Conservation (phyloP, 2,888 invertebrate genomes). For the Macroteleia sp. region DNA sequence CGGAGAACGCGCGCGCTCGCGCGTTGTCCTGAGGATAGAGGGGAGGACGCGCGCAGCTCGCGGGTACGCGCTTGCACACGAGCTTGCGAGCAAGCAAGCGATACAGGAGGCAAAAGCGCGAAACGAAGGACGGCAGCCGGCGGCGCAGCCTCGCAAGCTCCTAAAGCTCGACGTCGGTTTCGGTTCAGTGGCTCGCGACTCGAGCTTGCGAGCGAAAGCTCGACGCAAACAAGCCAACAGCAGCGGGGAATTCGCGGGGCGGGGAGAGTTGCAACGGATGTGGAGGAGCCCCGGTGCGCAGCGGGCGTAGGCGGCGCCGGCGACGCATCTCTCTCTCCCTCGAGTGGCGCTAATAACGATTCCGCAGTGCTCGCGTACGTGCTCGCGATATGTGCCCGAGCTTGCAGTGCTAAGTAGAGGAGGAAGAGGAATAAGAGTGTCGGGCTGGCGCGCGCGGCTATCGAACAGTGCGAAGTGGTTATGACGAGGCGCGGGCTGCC, state of each 20-base stretch:
- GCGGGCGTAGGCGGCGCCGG: constrained; percentile 63
- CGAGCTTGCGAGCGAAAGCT: constrained; percentile 34
- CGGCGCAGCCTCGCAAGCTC: constrained; percentile 84
- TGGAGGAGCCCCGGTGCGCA: constrained; percentile 48
- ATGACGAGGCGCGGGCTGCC: constrained; percentile 25
- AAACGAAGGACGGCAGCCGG: constrained; percentile 68
- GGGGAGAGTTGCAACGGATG: constrained; percentile 16
- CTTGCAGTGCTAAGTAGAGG: constrained; percentile 35
- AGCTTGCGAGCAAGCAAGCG: constrained; percentile 65
- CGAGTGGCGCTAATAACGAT: constrained; percentile 59
- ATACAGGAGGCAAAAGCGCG: constrained; percentile 68
- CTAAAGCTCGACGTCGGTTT: constrained; percentile 78
- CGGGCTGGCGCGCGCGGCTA: constrained; percentile 35
- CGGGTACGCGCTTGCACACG: constrained; percentile 67
- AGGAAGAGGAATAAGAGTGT: constrained; percentile 20
- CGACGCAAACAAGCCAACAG: background rate
- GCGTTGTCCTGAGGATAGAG: constrained; percentile 56
- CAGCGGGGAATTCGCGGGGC: constrained; percentile 16
- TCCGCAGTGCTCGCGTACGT: constrained; percentile 41
- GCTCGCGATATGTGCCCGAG: constrained; percentile 34
- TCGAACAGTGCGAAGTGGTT: constrained; percentile 57
- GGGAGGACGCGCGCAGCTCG: constrained; percentile 74
- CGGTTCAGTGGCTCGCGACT: constrained; percentile 69
- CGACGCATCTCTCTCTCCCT: constrained; percentile 53
- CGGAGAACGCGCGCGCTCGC: constrained; percentile 31